These are phyloP conservation scores for Cheilinus undulatus DNA, from an alignment of 2,113 vertebrate species.

Conservation along the genomic window DNA sequence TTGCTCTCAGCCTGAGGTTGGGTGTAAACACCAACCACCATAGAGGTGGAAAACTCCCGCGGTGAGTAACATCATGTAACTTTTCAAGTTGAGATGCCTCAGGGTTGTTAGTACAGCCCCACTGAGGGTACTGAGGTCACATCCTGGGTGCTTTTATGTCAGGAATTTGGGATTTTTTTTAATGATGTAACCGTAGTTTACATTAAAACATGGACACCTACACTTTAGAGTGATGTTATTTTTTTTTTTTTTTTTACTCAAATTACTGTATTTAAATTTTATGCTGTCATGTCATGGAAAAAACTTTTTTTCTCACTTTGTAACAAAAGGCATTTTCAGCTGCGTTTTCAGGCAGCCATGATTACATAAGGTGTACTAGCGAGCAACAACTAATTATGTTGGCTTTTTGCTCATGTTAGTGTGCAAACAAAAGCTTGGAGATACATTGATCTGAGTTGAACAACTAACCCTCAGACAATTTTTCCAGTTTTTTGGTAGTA, in stretches of 20 bases:
- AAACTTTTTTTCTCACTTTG: not conserved
- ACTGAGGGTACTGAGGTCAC: not conserved
- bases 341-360: no score
- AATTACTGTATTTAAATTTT: not conserved
- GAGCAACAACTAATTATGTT: no score
- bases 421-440: no score
- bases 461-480: no score
- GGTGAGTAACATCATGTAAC: not conserved
- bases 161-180: slow-evolving; percentile 1
- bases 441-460: no score
- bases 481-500: no score
- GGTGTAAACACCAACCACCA: not conserved
- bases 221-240: not conserved
- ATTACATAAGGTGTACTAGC: no score
- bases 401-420: no score
- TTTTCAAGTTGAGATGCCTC: not conserved
- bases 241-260: no score
- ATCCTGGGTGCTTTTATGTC: not conserved
- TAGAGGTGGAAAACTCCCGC: not conserved
- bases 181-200: not conserved
- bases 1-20: not conserved
- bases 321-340: no score
- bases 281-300: not conserved
- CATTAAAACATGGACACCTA: not conserved
- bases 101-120: no score